Base-by-base conservation (phyloP, 2,888 invertebrate species). In the Yponomeuta malinellus region DNA sequence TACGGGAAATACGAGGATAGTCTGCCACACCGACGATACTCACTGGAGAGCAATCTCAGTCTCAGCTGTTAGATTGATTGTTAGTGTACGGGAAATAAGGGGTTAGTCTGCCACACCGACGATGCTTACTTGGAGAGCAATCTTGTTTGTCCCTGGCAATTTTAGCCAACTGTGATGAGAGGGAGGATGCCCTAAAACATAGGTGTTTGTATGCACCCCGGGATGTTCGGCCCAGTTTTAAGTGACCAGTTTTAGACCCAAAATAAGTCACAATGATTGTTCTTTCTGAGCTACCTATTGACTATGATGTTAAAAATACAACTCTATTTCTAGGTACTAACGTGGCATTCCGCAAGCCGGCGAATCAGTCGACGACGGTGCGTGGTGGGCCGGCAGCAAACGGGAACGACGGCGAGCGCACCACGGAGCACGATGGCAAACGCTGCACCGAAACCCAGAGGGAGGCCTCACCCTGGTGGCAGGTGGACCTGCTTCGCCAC, bases 381-480 rank as follows among this genome's bases (percentile, higher is more conserved):
- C 93, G 97, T 59, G 97, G 97, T 1, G 97, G 97, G 1, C 94
- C 94, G 6, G 96, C 97, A 0, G 93, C 94, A 71, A 97, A 96
- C 82, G 98, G 97, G 15, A 98, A 98, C 81, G 98, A 98, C 80
- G 98, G 98, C 2, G 96, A 97, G 83, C 93, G 93, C 76, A 95
- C 95, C 73, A 95, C 96, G 63, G 96, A 97, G 73, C 97, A 97
- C 80, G 97, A 98, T 78, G 97, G 96, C 15, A 95, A 96, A 81
- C 93, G 96, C 74, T 98, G 98, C 85, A 96, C 97, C 0, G 97
- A 98, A 90, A 98, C 98, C 0, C 96, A 96, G 82, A 94, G 96
- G 73, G 98, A 98, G 81, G 95, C 96, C 0, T 97, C 97, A 33
- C 98, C 98, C 0, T 98, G 97, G 97, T 98, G 98, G 98, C 95